Base-by-base conservation (phyloP, 92 coral and sea anemone species). In the Phenganax stokvisi region DNA sequence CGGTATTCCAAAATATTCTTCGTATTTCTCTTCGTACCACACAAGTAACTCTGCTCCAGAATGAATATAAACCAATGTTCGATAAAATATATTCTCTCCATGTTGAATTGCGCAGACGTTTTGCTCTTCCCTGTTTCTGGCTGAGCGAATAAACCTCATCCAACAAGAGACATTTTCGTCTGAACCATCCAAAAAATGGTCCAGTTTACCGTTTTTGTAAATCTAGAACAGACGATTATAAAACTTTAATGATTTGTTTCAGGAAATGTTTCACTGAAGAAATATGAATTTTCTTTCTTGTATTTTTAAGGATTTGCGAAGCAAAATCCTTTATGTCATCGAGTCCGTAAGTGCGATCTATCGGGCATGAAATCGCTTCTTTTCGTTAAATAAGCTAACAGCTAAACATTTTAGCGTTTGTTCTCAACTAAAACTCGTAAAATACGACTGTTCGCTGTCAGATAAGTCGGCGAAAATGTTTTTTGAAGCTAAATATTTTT, bases 61-160 rank as follows among this genome's bases (percentile, higher is more conserved):
- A 15, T 91, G 83, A 20, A 93, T 91, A 12, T 90, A 85, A 13
- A 83, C 67, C 79, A 89, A 93, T 8, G 93, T 93, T 70, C 98
- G 81, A 86, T 93, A 93, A 86, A 91, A 93, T 68, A 93, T 90
- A 81, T 93, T 90, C 16, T 92, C 96, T 28, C 85, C 87, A 79
- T 91, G 90, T 69, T 93, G 98, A 85, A 93, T 89, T 31, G 91
- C 94, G 73, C 85, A 89, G 27, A 92, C 72, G 78, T 93, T 93
- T 77, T 93, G 98, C 56, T 93, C 98, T 25, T 84, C 87, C 81
- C 81, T 91, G 89, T 89, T 86, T 7, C 98, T 93, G 27, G 98
- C 98, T 53, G 97, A 93, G 84, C 91, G 85, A 80, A 93, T 91
- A 72, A 86, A 93, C 44, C 98, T 87, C 98, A 93, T 93, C 98